Evolutionary conservation across 2,797 vertebrate species (phyloP).

Genomic region (Hippoglossus hippoglossus): DNA sequence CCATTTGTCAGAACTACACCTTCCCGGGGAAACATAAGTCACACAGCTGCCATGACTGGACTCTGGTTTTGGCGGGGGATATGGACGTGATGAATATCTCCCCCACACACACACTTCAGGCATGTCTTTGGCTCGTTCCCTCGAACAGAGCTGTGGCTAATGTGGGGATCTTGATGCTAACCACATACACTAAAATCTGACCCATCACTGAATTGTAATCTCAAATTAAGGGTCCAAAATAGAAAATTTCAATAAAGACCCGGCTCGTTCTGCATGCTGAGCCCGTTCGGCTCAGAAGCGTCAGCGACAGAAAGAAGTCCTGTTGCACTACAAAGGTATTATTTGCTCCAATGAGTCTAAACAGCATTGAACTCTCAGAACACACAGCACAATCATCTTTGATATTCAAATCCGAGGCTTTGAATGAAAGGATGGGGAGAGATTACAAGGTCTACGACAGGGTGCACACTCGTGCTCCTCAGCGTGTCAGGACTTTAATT

Average conservation of each 20-base stretch:
- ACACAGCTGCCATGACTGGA: slow-evolving; percentile 51
- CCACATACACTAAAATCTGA: slow-evolving; percentile 21
- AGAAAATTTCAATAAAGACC: slow-evolving; percentile 31
- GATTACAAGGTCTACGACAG: slow-evolving; percentile 58
- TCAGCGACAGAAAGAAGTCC: slow-evolving; percentile 61
- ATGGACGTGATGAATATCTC: slow-evolving; percentile 48
- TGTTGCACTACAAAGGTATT: slow-evolving; percentile 68
- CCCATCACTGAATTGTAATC: slow-evolving; percentile 34
- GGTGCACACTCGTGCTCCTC: slow-evolving; percentile 53
- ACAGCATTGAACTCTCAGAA: slow-evolving; percentile 63
- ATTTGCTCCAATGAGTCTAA: slow-evolving; percentile 63
- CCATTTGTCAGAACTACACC: slow-evolving; percentile 68
- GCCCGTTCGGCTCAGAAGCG: slow-evolving; percentile 59
- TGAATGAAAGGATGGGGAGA: slow-evolving; percentile 59
- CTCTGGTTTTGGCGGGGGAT: slow-evolving; percentile 32
- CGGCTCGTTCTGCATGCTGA: slow-evolving; percentile 2
- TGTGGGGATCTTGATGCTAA: slow-evolving; percentile 34
- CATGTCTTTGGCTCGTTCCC: slow-evolving; percentile 41
- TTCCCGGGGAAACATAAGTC: slow-evolving; percentile 66
- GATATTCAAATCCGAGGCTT: slow-evolving; percentile 80
- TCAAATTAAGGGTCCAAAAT: slow-evolving; percentile 23
- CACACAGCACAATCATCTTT: slow-evolving; percentile 72
- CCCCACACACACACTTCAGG: slow-evolving; percentile 7
- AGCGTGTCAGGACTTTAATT: slow-evolving; percentile 63
- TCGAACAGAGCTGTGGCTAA: slow-evolving; percentile 21